Base-by-base conservation (phyloP, 2,888 invertebrate genomes). In the Chrysotoxum bicinctum region DNA sequence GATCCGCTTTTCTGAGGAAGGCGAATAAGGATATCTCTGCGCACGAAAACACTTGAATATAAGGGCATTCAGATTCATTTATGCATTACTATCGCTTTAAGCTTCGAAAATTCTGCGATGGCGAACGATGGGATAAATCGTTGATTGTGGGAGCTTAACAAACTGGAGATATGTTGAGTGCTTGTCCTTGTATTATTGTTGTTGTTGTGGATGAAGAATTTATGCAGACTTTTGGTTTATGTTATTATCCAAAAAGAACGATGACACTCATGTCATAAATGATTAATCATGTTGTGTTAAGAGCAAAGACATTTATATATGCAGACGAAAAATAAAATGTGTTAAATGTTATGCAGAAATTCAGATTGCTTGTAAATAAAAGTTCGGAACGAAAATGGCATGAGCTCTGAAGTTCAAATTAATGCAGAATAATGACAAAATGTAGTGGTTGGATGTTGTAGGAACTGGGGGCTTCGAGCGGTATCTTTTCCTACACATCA, bases 51-150 rank as follows among this genome's bases (percentile, higher is more conserved):
- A 48, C 35, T 50, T 35, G 56, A 58, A 77, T 72, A 43, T 58
- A 23, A 60, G 66, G 78, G 77, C 72, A 82, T 82, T 82, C 72
- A 73, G 77, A 82, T 82, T 82, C 82, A 82, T 72, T 82, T 82
- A 82, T 82, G 82, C 77, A 73, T 82, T 77, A 76, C 60, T 72
- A 72, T 77, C 76, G 76, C 66, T 56, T 66, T 32, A 56, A 45
- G 43, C 54, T 56, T 10, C 23, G 30, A 14, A 9, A 30, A 66
- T 48, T 43, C 3, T 21, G 64, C 32, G 21, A 56, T 10, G 56
- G 35, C 37, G 43, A 21, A 56, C 8, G 35, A 30, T 48, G 37
- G 26, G 26, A 68, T 68, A 66, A 45, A 37, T 48, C 66, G 66
- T 48, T 50, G 68, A 68, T 58, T 75, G 56, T 40, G 26, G 40